These are phyloP conservation scores for Sepiola atlantica DNA, from an alignment of 2,888 invertebrate species.

Conservation along the genomic window DNA sequence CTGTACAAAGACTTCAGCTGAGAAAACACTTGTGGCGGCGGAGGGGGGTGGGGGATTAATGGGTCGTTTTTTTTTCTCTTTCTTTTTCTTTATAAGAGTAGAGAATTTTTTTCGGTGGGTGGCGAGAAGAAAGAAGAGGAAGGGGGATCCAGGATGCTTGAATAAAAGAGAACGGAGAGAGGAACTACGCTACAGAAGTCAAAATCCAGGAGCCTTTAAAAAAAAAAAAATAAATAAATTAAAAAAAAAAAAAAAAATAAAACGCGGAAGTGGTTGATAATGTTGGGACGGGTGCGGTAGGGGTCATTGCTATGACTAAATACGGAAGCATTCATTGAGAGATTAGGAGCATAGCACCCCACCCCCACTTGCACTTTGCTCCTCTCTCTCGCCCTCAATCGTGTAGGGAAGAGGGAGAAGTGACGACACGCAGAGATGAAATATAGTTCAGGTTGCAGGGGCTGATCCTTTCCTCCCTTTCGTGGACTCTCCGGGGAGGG, in stretches of 20 bases:
- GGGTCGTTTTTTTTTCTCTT: background rate
- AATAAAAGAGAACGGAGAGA: background rate
- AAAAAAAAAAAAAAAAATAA: too few relatives aligned
- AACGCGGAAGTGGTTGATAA: background rate
- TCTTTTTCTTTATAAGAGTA: too few relatives aligned
- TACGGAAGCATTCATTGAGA: slow-evolving; percentile 5
- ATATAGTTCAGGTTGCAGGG: background rate
- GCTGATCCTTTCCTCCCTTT: background rate
- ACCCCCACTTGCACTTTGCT: background rate
- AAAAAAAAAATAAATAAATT: too few relatives aligned
- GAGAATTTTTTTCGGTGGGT: background rate
- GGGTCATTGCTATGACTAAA: background rate
- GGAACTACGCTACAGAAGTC: background rate
- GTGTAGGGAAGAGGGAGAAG: too few relatives aligned
- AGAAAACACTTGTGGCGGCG: background rate
- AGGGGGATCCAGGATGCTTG: background rate
- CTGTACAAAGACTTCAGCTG: background rate
- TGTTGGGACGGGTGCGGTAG: background rate
- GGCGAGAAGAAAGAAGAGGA: background rate
- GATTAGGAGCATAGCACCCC: background rate
- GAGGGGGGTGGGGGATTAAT: background rate
- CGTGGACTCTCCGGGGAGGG: background rate
- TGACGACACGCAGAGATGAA: too few relatives aligned
- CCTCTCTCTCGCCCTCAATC: too few relatives aligned
- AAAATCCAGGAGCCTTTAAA: background rate